A percentile compares a stretch with the other conserved stretches of the same genome.
Conservation (phyloP, 2,797 vertebrate species). For the Phoeniculus purpureus region DNA sequence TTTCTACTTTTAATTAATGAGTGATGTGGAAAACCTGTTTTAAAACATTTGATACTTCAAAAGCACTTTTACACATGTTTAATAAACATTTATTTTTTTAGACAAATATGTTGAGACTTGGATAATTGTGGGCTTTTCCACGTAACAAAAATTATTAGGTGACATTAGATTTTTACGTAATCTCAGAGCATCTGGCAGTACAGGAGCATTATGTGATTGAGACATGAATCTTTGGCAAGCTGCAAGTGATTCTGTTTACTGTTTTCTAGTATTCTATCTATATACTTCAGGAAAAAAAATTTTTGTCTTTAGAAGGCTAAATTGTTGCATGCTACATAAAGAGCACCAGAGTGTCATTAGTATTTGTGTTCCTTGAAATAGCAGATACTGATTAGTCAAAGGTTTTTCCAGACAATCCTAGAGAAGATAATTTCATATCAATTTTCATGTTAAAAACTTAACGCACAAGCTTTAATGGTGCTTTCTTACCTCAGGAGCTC, state of each 20-base stretch:
- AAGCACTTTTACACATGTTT: not conserved
- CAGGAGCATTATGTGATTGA: not conserved
- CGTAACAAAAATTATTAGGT: not conserved
- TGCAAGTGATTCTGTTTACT: not conserved
- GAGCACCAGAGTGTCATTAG: not conserved
- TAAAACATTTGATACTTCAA: not conserved
- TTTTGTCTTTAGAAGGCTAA: not conserved
- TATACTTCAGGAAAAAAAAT: not conserved
- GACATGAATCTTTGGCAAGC: not conserved
- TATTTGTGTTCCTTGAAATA: not conserved
- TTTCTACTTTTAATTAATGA: not conserved
- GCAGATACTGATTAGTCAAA: not conserved
- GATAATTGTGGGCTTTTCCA: not conserved
- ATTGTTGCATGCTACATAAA: not conserved
- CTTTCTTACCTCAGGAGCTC: not conserved
- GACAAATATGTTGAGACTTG: not conserved
- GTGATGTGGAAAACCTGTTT: not conserved
- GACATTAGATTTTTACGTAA: not conserved
- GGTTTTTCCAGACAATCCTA: not conserved
- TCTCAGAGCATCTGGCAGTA: not conserved
- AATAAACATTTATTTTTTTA: not conserved
- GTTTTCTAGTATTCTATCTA: not conserved
- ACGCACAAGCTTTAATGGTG: too few relatives aligned
- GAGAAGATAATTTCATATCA: not conserved
- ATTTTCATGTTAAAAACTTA: not conserved